Conservation (phyloP, 30 jellyfish, hydroid and myxozoan species). For the Calvadosia cruxmelitensis region DNA sequence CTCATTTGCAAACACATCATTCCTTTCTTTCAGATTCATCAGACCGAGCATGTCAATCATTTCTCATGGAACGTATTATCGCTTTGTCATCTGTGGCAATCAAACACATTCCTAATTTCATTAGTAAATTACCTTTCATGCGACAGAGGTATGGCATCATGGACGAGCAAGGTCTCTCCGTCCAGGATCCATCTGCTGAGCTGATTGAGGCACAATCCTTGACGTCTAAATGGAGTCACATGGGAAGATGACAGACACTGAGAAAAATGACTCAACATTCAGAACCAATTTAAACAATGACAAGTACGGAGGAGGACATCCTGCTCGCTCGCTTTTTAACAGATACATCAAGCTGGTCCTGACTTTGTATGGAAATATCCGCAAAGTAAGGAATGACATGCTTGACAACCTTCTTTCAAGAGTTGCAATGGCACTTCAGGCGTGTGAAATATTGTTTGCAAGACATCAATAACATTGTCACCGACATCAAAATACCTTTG, state of each 20-base stretch:
- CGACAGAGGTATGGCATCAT: not conserved
- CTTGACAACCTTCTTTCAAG: not conserved
- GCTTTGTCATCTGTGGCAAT: too few relatives aligned
- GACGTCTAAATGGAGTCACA: too few relatives aligned
- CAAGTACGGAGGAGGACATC: too few relatives aligned
- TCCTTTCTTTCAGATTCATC: too few relatives aligned
- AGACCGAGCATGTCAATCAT: too few relatives aligned
- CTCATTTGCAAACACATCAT: too few relatives aligned
- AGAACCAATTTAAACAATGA: not conserved
- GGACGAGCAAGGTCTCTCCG: not conserved
- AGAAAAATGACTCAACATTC: too few relatives aligned
- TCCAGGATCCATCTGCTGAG: not conserved
- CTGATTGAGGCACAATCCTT: not conserved
- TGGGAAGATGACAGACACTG: too few relatives aligned
- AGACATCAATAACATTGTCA: not conserved
- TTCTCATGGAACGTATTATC: too few relatives aligned
- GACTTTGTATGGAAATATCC: not conserved
- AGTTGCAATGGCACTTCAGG: not conserved
- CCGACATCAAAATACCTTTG: slow-evolving; percentile 1
- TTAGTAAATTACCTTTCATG: not conserved
- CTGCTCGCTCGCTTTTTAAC: too few relatives aligned
- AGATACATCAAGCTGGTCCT: too few relatives aligned
- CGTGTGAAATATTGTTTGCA: not conserved
- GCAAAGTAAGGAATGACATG: not conserved
- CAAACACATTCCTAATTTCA: not conserved